These are phyloP conservation scores for Oscheius sp. DNA, from an alignment of 2,888 invertebrate genomes.

Conservation along the genomic window DNA sequence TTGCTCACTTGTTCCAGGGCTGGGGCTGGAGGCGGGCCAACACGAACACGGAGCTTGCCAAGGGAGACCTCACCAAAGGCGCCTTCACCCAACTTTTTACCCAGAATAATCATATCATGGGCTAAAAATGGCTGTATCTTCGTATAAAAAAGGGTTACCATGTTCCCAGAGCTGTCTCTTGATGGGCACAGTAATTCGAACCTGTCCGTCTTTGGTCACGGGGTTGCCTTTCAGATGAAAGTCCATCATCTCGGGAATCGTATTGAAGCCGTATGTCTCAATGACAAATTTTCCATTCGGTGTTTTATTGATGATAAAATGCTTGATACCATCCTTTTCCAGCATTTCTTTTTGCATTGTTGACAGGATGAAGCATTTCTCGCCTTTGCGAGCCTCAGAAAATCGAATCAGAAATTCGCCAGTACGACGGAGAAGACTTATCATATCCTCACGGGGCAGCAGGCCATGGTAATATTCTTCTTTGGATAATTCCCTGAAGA, in stretches of 20 bases:
- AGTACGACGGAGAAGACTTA: conserved; percentile 47
- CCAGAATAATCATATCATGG: conserved; percentile 58
- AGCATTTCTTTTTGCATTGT: conserved; percentile 46
- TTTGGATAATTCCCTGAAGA: too few relatives aligned
- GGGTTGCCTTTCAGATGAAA: conserved; percentile 27
- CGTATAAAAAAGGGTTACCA: too few relatives aligned
- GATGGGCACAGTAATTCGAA: conserved; percentile 35
- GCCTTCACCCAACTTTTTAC: conserved; percentile 67
- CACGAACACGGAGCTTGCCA: background rate
- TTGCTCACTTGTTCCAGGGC: too few relatives aligned
- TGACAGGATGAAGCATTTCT: conserved; percentile 52
- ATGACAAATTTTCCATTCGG: conserved; percentile 38
- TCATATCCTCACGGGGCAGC: conserved; percentile 17
- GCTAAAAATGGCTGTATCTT: too few relatives aligned
- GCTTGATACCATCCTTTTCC: background rate
- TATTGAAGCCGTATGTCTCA: conserved; percentile 39
- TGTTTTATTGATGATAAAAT: background rate
- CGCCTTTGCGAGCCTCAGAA: conserved; percentile 52
- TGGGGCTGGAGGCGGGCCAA: too few relatives aligned
- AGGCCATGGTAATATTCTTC: conserved; percentile 5
- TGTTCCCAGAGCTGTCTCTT: conserved; percentile 62
- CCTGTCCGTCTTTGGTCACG: background rate
- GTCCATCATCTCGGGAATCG: conserved; percentile 39
- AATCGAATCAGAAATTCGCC: conserved; percentile 59
- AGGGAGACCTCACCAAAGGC: conserved; percentile 64